Evolutionary conservation across 2,113 vertebrate species (phyloP), one percentile per base, ranked within the genome.

Genomic region (Halcyon malimbica): DNA sequence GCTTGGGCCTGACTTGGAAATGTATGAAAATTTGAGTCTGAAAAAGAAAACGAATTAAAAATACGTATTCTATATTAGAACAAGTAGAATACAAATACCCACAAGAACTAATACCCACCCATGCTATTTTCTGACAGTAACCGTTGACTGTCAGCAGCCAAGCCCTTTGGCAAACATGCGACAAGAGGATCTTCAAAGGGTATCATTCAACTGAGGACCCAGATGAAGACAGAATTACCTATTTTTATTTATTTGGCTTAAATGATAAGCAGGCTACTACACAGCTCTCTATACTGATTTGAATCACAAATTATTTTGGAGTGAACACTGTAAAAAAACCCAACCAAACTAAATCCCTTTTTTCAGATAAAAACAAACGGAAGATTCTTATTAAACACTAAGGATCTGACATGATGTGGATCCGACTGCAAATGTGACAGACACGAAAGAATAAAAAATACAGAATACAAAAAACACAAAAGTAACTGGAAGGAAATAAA

Each of bases 1-100:
- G 97, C 71, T 97, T 99, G 99, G 79, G 99, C 98, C 91, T 98
- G 98, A 96, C 95, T 98, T 2, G 97, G 95, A 65, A 98, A 98
- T 6, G 74, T 37, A 53, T 97, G 98, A 69, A 97, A 98, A 89
- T 94, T 92, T 88, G 98, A 98, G 63, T 98, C 99, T 99, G 95
- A 91, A 98, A 95, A 67, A 86, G 90, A 98, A 91, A 92, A 82
- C 23, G 54, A 59, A 94, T 95, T 89, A 91, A 95, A 95, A 88
- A 71, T 64, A 85, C 6, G 15, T 69, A 46, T 71, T 75, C 57
- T 37, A 5, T 70, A 53, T 82, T 44, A 62, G 2, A 39, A 6
- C 9, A 91, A 60, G 18, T n/a, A 63, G 25, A 85, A 83, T 21
- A 78, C 5, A 89, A 90, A 83, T 16, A 83, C 5, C 39, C 28